Conservation (phyloP, 2,113 vertebrate species). For the Sminthopsis crassicaudata region DNA sequence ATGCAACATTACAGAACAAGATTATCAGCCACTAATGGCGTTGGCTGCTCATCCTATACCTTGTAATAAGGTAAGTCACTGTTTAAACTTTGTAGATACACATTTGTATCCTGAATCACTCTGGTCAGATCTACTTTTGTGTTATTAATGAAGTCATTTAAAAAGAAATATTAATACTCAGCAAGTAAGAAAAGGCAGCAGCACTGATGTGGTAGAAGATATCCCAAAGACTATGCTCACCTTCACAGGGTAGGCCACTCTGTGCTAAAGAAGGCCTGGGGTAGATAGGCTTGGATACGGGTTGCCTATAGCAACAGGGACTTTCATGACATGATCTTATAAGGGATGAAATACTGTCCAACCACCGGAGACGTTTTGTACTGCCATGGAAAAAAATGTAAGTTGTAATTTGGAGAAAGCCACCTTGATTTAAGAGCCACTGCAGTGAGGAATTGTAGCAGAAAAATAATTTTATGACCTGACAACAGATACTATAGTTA, state of each 20-base stretch:
- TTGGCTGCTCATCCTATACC: constrained; percentile 69
- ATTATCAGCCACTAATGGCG: constrained; percentile 81
- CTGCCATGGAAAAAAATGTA: background rate
- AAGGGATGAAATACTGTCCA: background rate
- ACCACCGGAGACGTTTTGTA: background rate
- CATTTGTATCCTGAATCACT: background rate
- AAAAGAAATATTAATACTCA: background rate
- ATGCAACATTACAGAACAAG: constrained; percentile 78
- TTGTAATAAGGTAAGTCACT: constrained; percentile 82
- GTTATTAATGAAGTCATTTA: background rate
- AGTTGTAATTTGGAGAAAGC: background rate
- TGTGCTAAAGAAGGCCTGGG: background rate
- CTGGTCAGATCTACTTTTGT: background rate
- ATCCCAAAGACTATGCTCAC: background rate
- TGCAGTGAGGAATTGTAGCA: background rate
- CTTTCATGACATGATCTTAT: background rate
- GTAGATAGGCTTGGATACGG: background rate
- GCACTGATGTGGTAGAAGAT: background rate
- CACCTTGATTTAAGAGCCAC: background rate
- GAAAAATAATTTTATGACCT: background rate
- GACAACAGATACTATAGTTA: background rate
- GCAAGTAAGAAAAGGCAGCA: background rate
- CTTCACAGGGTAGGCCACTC: background rate
- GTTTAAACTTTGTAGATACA: background rate
- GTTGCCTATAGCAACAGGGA: background rate